Base-by-base conservation (phyloP, 2,888 invertebrate genomes). In the Branchellion lobata region DNA sequence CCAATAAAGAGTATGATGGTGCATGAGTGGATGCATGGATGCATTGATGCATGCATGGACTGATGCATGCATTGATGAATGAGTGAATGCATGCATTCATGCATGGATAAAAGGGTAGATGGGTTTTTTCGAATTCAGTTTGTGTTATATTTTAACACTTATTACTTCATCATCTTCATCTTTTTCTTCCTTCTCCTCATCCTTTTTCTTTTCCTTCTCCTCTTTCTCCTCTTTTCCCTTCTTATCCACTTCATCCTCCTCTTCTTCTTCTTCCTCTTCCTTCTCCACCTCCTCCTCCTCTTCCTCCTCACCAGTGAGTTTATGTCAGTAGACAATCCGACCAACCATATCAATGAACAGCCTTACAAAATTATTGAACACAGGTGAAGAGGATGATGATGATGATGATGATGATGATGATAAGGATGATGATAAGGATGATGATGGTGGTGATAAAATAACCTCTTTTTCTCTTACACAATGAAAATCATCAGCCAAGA, bases 301-400 rank as follows among this genome's bases (percentile, higher is more conserved):
- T 47, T 14, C 21, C 24, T 18, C 24, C 24, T 18, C 24, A 5
- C 3, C 61, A 57, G 61, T 57, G 61, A 57, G 61, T 57, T 57
- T n/a, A 57, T 57, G 61, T 57, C 61, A 57, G 61, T 57, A n/a
- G 61, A 57, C 24, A 24, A 24, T 24, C 61, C 61, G 21, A 24
- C 61, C 24, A 40, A 40, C 40, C 40, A 40, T 14, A 57, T 57
- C n/a, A 57, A 57, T 57, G 61, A 24, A 3, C 61, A 24, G 21
- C 61, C 61, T 18, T 57, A 57, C 61, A 57, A 57, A 18, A 5
- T 57, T 14, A 3, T 24, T 18, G 61, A 57, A n/a, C 21, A 57
- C 21, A 57, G 61, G 61, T 57, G 5, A n/a, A 8, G 40, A 5
- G 5, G 40, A 40, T 40, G 40, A 57, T 57, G 24, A 57, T 57